Evolutionary conservation across 92 coral and sea anemone species (phyloP), one percentile per base, ranked within the genome.

Genomic region (Palythoa caribaeorum): DNA sequence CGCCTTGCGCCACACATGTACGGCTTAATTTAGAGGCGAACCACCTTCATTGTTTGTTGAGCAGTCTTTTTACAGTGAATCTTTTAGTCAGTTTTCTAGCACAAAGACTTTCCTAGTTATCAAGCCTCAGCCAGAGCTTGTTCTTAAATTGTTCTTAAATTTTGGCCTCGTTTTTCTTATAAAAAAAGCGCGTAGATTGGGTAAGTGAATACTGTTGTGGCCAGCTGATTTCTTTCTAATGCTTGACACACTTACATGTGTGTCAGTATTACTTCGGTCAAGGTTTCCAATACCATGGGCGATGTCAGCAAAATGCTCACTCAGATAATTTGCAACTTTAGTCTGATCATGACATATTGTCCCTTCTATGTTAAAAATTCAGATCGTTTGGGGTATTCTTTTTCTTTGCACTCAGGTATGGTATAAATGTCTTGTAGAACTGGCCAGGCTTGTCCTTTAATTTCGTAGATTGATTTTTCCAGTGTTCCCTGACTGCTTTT

Each of bases 351-450:
- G 88, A 83, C 84, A 83, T 2, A 73, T 51, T 44, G 19, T 73
- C 79, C 84, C 92, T 28, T 89, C 92, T 6, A 89, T 89, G n/a
- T 57, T 83, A 14, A 89, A 14, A 38, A 77, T 89, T 14, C 83
- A 50, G 10, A 53, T 28, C 28, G 28, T 28, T 28, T 28, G 28
- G 28, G 28, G 28, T 28, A 28, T 28, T 28, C 28, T 28, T 77
- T 19, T 38, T 77, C 63, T 87, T 87, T 19, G 15, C 69, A 77
- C 50, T n/a, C 8, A 87, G 51, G n/a, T 65, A 87, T 37, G 90
- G 84, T 84, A 89, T 73, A 63, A 89, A 89, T 83, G 89, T 90
- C 73, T 89, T 84, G 38, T 90, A 90, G 86, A 54, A 90, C 21
- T 90, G 47, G 19, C 86, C 21, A 8, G 86, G 89, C 10, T 77